A percentile compares a stretch with the other conserved stretches of the same genome.
phyloP scores from a whole-genome alignment of 2,888 invertebrate species.

The Trypoxylon attenuatum region DNA sequence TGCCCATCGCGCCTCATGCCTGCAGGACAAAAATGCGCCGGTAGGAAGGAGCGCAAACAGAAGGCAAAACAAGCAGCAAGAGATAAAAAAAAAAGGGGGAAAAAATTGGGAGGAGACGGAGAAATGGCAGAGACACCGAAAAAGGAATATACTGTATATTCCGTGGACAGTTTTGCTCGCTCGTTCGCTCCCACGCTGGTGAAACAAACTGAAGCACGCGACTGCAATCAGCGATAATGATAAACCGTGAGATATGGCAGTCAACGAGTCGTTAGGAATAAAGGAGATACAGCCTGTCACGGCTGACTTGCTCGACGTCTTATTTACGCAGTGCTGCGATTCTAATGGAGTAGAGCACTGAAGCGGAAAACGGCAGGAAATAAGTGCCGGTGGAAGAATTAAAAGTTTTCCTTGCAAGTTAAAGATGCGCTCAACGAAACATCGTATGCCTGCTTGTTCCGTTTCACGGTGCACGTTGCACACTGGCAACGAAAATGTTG shows the following conservation, averaged over 20 bases:
- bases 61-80: too few species aligned
- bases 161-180: too few species aligned
- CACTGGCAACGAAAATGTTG: conserved; percentile 19
- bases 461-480: conserved; percentile 2
- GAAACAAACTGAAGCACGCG: not conserved
- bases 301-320: too few species aligned
- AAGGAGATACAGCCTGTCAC: not conserved
- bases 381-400: not conserved
- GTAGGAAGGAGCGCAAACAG: too few species aligned
- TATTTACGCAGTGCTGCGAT: not conserved
- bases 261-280: not conserved
- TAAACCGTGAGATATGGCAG: not conserved
- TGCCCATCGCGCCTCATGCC: too few species aligned
- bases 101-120: not conserved
- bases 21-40: too few species aligned
- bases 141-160: too few species aligned
- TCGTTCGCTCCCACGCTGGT: not conserved
- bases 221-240: not conserved
- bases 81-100: not conserved
- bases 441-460: too few species aligned
- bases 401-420: not conserved
- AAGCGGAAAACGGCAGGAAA: not conserved
- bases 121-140: not conserved
- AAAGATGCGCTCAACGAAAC: too few species aligned
- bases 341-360: not conserved